phyloP scores from a whole-genome alignment of 2,888 invertebrate species.

The Cataglyphis rosenhaueri region DNA sequence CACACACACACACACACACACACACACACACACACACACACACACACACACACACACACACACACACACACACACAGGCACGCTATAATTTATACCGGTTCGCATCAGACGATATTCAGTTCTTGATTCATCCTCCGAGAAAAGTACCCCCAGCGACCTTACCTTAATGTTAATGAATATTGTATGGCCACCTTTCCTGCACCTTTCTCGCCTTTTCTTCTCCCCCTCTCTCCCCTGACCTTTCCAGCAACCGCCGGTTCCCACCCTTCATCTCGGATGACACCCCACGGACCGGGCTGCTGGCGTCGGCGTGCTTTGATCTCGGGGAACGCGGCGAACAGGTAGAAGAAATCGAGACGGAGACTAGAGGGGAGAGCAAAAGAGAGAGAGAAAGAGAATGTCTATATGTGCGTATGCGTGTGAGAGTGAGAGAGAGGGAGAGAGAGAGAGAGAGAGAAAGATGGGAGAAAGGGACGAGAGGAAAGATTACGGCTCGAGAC shows the following conservation, averaged over 20 bases:
- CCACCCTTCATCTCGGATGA: slow-evolving; percentile 79
- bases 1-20: no score
- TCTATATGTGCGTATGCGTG: not conserved
- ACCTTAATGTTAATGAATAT: slow-evolving; percentile 79
- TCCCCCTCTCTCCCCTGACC: slow-evolving; percentile 45
- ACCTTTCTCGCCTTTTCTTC: slow-evolving; percentile 27
- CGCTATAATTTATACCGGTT: slow-evolving; percentile 45
- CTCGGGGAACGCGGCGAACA: slow-evolving; percentile 78
- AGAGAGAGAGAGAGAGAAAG: slow-evolving; percentile 11
- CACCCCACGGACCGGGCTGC: slow-evolving; percentile 82
- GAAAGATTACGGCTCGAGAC: slow-evolving; percentile 56
- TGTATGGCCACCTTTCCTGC: slow-evolving; percentile 67
- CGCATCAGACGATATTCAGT: slow-evolving; percentile 28
- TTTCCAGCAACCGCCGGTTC: slow-evolving; percentile 46
- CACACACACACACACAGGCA: not conserved
- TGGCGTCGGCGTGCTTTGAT: slow-evolving; percentile 80
- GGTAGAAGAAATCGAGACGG: slow-evolving; percentile 75
- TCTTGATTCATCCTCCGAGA: slow-evolving; percentile 48
- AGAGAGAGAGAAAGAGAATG: slow-evolving; percentile 28
- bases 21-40: no score
- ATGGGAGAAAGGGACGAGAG: slow-evolving; percentile 54
- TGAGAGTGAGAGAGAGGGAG: not conserved
- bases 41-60: not conserved
- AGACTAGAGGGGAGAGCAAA: slow-evolving; percentile 58
- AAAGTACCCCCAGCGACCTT: slow-evolving; percentile 79